Evolutionary conservation across 2,888 invertebrate genomes (phyloP).

Genomic region (Rugalucina vietnamica): DNA sequence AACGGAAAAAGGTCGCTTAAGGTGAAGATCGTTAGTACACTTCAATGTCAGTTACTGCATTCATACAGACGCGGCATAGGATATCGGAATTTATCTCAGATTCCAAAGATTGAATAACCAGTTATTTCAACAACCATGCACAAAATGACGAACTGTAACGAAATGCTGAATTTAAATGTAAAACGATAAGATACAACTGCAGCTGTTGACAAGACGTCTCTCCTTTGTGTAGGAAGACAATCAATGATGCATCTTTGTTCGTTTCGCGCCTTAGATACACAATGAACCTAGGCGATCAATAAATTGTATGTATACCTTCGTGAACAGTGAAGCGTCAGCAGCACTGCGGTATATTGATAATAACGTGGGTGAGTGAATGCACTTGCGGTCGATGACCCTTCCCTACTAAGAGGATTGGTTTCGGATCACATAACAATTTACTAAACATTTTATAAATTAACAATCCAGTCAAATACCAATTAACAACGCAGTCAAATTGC

Average conservation of each 20-base stretch:
- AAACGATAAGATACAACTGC: neutral
- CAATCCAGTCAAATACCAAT: no score
- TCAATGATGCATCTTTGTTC: no score
- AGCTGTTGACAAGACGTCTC: neutral
- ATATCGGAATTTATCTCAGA: neutral
- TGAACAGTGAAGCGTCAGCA: neutral
- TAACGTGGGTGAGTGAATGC: neutral
- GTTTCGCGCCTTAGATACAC: no score
- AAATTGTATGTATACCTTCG: neutral
- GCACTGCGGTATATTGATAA: neutral
- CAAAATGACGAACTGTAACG: neutral
- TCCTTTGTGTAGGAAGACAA: neutral
- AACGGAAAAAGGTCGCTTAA: constrained; percentile 1
- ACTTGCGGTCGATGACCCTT: neutral
- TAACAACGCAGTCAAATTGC: no score
- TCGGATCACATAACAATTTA: neutral
- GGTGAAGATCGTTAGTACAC: constrained; percentile 7
- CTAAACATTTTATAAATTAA: neutral
- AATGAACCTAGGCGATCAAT: no score
- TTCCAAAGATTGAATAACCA: neutral
- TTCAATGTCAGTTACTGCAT: neutral
- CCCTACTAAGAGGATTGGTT: neutral
- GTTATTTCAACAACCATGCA: neutral
- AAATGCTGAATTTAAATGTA: neutral
- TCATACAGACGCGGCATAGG: neutral